phyloP scores from a whole-genome alignment of 2,113 vertebrate species.

The Tachycineta bicolor region DNA sequence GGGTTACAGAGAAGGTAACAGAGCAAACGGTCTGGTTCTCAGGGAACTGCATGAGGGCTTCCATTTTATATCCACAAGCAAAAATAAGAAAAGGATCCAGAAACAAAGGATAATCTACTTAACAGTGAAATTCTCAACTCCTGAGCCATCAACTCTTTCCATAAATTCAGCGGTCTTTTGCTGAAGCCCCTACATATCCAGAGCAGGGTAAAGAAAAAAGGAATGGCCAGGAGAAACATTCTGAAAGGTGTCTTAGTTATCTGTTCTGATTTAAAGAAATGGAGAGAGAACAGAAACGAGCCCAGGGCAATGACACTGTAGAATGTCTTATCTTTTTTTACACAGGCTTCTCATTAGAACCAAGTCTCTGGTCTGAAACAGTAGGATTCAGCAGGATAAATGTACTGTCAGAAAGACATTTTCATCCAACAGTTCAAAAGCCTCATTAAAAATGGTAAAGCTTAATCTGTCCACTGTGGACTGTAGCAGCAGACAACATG shows the following conservation, averaged over 20 bases:
- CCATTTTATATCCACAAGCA: neutral
- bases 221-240: neutral
- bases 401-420: conserved; percentile 42
- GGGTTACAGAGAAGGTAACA: neutral
- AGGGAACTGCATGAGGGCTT: neutral
- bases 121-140: neutral
- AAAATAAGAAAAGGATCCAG: neutral
- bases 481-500: conserved; percentile 46
- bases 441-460: conserved; percentile 37
- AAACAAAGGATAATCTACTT: neutral
- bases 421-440: conserved; percentile 56
- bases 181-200: neutral
- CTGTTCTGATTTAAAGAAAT: neutral
- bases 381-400: conserved; percentile 62
- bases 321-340: neutral
- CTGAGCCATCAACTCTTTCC: neutral
- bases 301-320: neutral
- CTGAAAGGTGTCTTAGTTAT: neutral
- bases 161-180: neutral
- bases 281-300: neutral
- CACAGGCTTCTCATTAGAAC: conserved; percentile 35
- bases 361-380: conserved; percentile 51
- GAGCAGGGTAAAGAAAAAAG: neutral
- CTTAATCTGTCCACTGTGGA: conserved; percentile 52
- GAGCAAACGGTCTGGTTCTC: neutral